phyloP scores from a whole-genome alignment of 2,888 invertebrate genomes.

The Megalurothrips usitatus region DNA sequence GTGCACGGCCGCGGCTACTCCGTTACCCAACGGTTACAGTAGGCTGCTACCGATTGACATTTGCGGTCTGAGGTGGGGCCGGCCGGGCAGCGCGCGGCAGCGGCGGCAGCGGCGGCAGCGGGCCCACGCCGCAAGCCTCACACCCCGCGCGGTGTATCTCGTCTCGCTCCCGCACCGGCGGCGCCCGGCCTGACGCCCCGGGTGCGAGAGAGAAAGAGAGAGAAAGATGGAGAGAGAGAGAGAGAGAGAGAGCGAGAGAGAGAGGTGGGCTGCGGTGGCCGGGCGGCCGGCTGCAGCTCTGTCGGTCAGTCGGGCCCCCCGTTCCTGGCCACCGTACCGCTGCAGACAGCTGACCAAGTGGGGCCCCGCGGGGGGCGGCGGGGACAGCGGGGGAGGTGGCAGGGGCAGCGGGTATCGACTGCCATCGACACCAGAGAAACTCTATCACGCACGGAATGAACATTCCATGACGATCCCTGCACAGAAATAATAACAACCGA shows the following conservation, averaged over 20 bases:
- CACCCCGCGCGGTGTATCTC: too few species aligned
- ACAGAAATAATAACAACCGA: too few species aligned
- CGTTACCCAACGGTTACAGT: conserved; percentile 12
- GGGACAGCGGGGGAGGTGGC: background rate
- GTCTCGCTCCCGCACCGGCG: too few species aligned
- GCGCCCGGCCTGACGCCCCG: too few species aligned
- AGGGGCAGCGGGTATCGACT: too few species aligned
- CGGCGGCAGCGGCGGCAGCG: too few species aligned
- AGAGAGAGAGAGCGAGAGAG: too few species aligned
- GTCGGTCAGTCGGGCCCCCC: background rate
- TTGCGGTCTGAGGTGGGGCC: conserved; percentile 14
- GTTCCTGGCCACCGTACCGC: background rate
- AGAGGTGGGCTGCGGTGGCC: background rate
- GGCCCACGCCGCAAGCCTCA: too few species aligned
- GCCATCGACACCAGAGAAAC: too few species aligned
- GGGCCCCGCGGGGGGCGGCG: background rate
- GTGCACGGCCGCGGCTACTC: background rate
- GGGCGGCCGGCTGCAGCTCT: background rate
- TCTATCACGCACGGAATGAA: too few species aligned
- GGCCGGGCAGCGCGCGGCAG: background rate
- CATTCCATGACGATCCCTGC: too few species aligned
- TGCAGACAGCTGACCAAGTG: background rate
- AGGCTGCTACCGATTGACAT: conserved; percentile 12
- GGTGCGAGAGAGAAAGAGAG: background rate
- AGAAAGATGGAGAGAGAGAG: too few species aligned